Evolutionary conservation across 1,140 invertebrate species (phyloP), one percentile per base, ranked within the genome.

Genomic region (Diuraphis noxia): DNA sequence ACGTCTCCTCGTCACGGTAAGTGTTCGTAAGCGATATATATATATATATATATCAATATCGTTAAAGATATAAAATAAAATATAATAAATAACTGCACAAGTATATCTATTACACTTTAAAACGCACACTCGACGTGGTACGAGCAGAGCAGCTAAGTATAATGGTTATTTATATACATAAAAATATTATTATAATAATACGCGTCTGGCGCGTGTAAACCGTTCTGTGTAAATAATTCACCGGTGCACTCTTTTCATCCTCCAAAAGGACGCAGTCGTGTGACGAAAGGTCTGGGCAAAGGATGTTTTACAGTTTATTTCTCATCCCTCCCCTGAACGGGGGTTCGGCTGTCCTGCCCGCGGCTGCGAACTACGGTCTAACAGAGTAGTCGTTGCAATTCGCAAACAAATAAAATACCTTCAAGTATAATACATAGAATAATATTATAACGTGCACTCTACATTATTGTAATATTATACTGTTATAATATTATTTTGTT

Each of bases 141-240:
- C 56, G 30, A 63, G 56, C 13, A n/a, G 30, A 63, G 56, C 13
- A n/a, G 10, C 10, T 63, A n/a, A 63, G 30, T 63, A 63, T n/a
- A n/a, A 13, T 63, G 30, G 4, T 30, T n/a, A 63, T n/a, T 49
- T 63, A 63, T 63, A 17, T 17, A 63, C 13, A 63, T 63, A 63
- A 17, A 63, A 63, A 17, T 63, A 63, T 63, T 49, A 49, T 49
- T n/a, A 63, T n/a, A 30, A 34, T 36, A 36, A 36, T 77, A 79
- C 19, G 72, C 34, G 34, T 79, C 72, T 36, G 72, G 10, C n/a
- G 34, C 72, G 5, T 21, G 21, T 36, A 36, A 79, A 36, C 34
- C 34, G 72, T 79, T 79, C 36, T 79, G 72, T 79, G 72, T 79
- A 79, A 34, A 79, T 79, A 79, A 79, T 79, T 77, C 36, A 77